Base-by-base conservation (phyloP, 1,140 invertebrate genomes). In the Conus ventricosus region DNA sequence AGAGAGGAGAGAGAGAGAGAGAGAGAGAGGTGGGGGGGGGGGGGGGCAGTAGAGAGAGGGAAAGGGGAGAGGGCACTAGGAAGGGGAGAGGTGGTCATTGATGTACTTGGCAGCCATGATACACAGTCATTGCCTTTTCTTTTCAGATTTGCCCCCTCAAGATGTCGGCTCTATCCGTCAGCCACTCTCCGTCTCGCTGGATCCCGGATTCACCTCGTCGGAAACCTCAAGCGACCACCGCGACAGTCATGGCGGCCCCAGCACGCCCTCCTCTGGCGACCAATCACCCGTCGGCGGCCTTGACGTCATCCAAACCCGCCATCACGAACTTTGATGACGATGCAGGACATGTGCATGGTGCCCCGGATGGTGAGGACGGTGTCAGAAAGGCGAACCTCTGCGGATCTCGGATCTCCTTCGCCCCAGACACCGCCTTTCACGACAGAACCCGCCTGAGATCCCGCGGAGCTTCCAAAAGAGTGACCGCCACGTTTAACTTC, bases 341-440 rank as follows among this genome's bases (percentile, higher is more conserved):
- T 1, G 8, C 76, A 5, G 76, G 27, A 78, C 10, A 78, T 51
- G 76, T 27, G 25, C 17, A 23, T 6, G 71, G 17, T 25, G n/a
- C 13, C 6, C 25, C 20, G 27, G 76, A 78, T 51, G 76, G 25
- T 27, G 76, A n/a, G 7, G 71, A 8, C 11, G 25, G 39, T 13
- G 27, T 39, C 10, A 7, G 8, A 1, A 78, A 78, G 25, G 39
- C 76, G 25, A 20, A 23, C 81, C 5, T 25, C 1, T 51, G 39
- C 53, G 81, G 54, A 13, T 55, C 81, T 23, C 10, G 54, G 53
- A 83, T 83, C 51, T 83, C 81, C 51, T 83, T 83, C 53, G 81
- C 81, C 0, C 81, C 81, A 5, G 81, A 23, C 15, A 83, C 81
- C 20, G 20, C 53, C 20, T 83, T 83, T 11, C 51, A 83, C 53